Evolutionary conservation across 1,140 invertebrate species (phyloP), one percentile per base, ranked within the genome.

Genomic region (Saxidomus purpurata): DNA sequence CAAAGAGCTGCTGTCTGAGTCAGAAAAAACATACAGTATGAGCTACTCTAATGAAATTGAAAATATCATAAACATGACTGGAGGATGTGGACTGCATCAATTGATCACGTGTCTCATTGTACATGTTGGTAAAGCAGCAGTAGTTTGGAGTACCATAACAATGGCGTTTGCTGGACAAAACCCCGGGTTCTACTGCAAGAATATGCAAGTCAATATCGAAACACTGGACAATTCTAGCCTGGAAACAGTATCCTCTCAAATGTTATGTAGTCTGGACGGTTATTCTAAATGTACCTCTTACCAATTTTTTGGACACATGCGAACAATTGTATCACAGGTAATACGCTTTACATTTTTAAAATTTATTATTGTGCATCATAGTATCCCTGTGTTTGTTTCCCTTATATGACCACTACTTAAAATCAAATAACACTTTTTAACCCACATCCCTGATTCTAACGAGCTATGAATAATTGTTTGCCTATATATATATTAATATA

Each of bases 161-260:
- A 84, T 84, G 81, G 47, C 61, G 6, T 84, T 84, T 71, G 67
- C 67, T 6, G 81, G 61, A 8, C 81, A 84, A 36, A 34, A 47
- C 25, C 81, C 81, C 0, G 81, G 81, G 0, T 84, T 69, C 61
- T 6, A 1, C n/a, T 84, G 81, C 43, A 22, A 13, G 6, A 22
- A 17, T 52, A n/a, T n/a, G n/a, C n/a, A n/a, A 17, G 49, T 2
- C 15, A n/a, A 17, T 59, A 81, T 55, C 19, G 31, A n/a, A 81
- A 61, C 79, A 25, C 28, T 22, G 28, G 8, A 15, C 11, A 4
- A n/a, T 1, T 74, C 25, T 1, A 6, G 6, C 22, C 19, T 15
- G 25, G 22, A 15, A 22, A 40, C 8, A 79, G 52, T 34, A 31
- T 31, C 17, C 61, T 4, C 36, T 1, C 34, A 0, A n/a, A 3